phyloP scores from a whole-genome alignment of 2,888 invertebrate species.

The Pyrochroa serraticornis region DNA sequence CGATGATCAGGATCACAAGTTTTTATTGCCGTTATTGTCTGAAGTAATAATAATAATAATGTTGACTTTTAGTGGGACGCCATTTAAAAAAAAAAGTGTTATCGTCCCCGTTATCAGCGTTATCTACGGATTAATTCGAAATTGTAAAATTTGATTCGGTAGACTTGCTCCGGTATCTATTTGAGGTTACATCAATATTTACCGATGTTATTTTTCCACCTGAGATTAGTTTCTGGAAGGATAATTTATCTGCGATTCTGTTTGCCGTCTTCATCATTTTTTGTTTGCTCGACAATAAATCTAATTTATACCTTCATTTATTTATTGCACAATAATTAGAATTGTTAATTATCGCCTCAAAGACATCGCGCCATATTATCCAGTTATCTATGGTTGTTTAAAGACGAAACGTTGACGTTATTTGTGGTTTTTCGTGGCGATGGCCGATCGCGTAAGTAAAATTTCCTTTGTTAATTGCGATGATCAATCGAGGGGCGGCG shows the following conservation, averaged over 20 bases:
- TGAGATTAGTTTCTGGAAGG: constrained; percentile 19
- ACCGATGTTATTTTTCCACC: constrained; percentile 28
- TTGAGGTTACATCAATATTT: constrained; percentile 40
- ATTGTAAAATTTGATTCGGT: constrained; percentile 27
- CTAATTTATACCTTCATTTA: constrained; percentile 37
- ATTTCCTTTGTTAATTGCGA: constrained; percentile 1
- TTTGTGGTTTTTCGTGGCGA: too few relatives aligned
- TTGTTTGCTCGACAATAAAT: constrained; percentile 38
- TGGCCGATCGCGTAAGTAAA: too few relatives aligned
- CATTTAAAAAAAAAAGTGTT: constrained; percentile 18
- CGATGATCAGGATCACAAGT: too few relatives aligned
- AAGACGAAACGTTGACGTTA: constrained; percentile 37
- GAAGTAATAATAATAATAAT: background rate
- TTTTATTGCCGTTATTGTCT: background rate
- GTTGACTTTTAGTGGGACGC: constrained; percentile 3
- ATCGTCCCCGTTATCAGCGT: constrained; percentile 28
- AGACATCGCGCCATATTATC: constrained; percentile 26
- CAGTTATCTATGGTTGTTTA: constrained; percentile 46
- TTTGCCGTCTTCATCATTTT: constrained; percentile 32
- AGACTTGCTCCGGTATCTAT: constrained; percentile 22
- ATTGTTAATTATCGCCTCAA: constrained; percentile 28
- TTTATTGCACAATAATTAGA: constrained; percentile 36
- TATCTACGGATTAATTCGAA: constrained; percentile 22
- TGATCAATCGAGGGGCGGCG: constrained; percentile 2
- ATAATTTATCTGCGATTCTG: constrained; percentile 30